A percentile compares a stretch with the other conserved stretches of the same genome.
These are phyloP conservation scores for Melanotus villosus DNA, from an alignment of 2,888 invertebrate species.

Conservation along the genomic window DNA sequence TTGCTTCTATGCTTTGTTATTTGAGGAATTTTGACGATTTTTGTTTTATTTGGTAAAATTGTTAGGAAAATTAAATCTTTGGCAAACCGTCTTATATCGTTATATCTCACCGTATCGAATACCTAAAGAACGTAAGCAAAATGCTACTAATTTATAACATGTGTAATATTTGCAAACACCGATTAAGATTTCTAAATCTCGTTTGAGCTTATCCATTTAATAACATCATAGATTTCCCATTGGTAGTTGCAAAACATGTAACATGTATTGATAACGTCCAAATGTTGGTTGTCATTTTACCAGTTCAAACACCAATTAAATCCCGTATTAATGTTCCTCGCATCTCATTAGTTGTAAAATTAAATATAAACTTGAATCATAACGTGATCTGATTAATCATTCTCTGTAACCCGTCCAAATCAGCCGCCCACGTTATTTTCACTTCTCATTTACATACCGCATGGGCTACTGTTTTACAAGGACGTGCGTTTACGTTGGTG, in stretches of 20 bases:
- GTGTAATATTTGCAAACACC: too few species aligned
- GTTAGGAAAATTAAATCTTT: too few species aligned
- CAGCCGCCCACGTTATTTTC: slow-evolving; percentile 5
- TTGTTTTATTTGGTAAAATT: too few species aligned
- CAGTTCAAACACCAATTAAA: slow-evolving; percentile 4
- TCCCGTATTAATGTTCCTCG: background rate
- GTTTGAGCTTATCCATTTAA: too few species aligned
- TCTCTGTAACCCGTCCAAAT: slow-evolving; percentile 13
- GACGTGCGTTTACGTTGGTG: background rate
- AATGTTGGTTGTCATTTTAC: background rate
- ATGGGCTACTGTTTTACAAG: slow-evolving; percentile 24
- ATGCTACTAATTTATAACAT: too few species aligned
- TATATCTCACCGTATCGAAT: too few species aligned
- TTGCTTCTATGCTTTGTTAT: too few species aligned
- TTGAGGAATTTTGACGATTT: too few species aligned
- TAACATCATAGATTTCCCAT: too few species aligned
- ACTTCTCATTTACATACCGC: slow-evolving; percentile 18
- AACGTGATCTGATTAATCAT: slow-evolving; percentile 28
- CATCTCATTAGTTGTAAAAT: slow-evolving; percentile 5
- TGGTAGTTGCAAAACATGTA: background rate
- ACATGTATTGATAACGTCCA: background rate
- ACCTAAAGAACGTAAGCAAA: too few species aligned
- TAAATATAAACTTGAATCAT: slow-evolving; percentile 20
- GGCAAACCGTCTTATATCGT: too few species aligned
- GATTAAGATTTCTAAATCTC: too few species aligned